These are phyloP conservation scores for Barnardius zonarius DNA, from an alignment of 2,113 vertebrate genomes.

Conservation along the genomic window DNA sequence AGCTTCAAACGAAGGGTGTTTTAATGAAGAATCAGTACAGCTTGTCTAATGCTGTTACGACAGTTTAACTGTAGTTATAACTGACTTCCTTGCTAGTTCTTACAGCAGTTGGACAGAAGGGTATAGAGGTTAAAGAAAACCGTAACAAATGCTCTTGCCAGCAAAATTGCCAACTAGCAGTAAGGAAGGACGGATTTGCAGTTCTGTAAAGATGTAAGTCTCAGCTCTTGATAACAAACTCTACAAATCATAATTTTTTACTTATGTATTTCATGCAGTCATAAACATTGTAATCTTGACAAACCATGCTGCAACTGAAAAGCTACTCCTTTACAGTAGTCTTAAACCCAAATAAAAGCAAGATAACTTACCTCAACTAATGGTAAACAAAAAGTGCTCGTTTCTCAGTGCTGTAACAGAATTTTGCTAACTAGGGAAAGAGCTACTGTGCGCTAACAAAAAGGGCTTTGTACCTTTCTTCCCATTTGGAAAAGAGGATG, in stretches of 20 bases:
- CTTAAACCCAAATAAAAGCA: constrained; percentile 68
- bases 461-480: constrained; percentile 8
- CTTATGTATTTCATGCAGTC: constrained; percentile 65
- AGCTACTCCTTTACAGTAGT: constrained; percentile 66
- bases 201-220: constrained; percentile 54
- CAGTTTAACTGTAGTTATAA: constrained; percentile 12
- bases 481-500: not conserved
- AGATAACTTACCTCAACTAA: constrained; percentile 67
- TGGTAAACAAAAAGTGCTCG: constrained; percentile 51
- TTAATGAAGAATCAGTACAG: constrained; percentile 34
- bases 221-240: constrained; percentile 58
- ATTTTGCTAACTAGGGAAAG: constrained; percentile 35
- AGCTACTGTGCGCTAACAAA: not conserved
- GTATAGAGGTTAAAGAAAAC: not conserved
- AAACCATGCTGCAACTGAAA: constrained; percentile 65
- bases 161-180: constrained; percentile 39
- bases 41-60: constrained; percentile 20
- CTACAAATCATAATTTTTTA: constrained; percentile 43
- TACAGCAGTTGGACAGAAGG: not conserved
- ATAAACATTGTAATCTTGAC: constrained; percentile 66
- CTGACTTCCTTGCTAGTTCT: constrained; percentile 30
- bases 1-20: constrained; percentile 46
- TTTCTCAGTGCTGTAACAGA: constrained; percentile 54
- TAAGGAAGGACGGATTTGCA: constrained; percentile 51
- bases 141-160: constrained; percentile 19